These are phyloP conservation scores for Teleogryllus oceanicus DNA, from an alignment of 2,888 invertebrate species.

Conservation along the genomic window DNA sequence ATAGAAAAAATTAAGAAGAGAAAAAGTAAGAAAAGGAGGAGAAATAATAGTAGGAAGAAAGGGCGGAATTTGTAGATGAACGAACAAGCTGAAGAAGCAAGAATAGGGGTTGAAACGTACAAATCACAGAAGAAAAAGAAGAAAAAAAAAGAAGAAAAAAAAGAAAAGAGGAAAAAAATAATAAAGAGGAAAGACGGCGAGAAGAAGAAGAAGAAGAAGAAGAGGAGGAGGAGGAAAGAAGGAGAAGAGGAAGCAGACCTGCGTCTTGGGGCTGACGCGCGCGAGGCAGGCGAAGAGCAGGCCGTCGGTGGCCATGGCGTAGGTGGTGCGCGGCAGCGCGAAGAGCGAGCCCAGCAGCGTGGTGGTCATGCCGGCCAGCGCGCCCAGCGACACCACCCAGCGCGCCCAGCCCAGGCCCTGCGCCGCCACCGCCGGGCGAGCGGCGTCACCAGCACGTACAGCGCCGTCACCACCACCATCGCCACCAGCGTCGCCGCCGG, in stretches of 20 bases:
- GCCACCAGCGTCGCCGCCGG: conserved; percentile 79
- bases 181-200: too few relatives aligned
- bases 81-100: too few relatives aligned
- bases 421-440: conserved; percentile 73
- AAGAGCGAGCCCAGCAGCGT: conserved; percentile 81
- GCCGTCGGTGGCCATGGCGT: conserved; percentile 88
- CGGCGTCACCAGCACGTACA: conserved; percentile 77
- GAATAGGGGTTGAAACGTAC: too few relatives aligned
- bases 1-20: too few relatives aligned
- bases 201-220: too few relatives aligned
- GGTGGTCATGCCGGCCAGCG: conserved; percentile 89
- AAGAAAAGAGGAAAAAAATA: too few relatives aligned
- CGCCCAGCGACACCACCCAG: conserved; percentile 78
- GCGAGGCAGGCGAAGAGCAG: conserved; percentile 77
- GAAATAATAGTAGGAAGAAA: too few relatives aligned
- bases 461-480: conserved; percentile 73
- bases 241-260: conserved; percentile 50
- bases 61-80: too few relatives aligned
- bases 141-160: too few relatives aligned
- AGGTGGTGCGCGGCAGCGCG: conserved; percentile 80
- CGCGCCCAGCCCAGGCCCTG: conserved; percentile 79
- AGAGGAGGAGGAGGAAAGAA: too few relatives aligned
- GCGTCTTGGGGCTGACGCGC: conserved; percentile 71
- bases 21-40: too few relatives aligned
- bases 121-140: too few relatives aligned